Base-by-base conservation (phyloP, 2,797 vertebrate genomes). In the Decapterus maruadsi region DNA sequence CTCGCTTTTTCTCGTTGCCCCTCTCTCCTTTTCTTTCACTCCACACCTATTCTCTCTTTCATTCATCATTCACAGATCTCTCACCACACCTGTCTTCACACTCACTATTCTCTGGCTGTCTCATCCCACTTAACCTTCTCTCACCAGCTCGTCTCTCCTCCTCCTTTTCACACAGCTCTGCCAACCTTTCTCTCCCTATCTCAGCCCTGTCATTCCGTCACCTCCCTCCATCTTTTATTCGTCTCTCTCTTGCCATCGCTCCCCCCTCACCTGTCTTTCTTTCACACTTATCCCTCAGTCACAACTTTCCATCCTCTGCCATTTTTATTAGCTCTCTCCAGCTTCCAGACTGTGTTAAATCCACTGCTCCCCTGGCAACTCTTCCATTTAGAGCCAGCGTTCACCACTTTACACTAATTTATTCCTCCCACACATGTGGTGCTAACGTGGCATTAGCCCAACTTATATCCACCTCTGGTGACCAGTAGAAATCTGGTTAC, bases 41-140 rank as follows among this genome's bases (percentile, higher is more conserved):
- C 50, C 53, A 75, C 69, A n/a, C 51, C 36, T 19, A 0, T 61
- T 11, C 38, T 43, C 38, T 54, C 58, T 1, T 40, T 62, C 78
- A 68, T 82, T 72, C 78, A 34, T 62, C 79, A 69, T 75, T 78
- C 45, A 69, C 19, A 61, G 16, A 63, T 68, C 16, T 62, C 42
- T 20, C 4, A 16, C 45, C 36, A 2, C 16, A 54, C 26, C 72
- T 72, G n/a, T 36, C 40, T 70, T 38, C 54, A 61, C 42, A 8
- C 60, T 66, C 42, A 14, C 16, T 43, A 29, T 68, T 75, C 75
- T 31, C 14, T 58, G n/a, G 20, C 58, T 3, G 26, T 59, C 78
- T 74, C 70, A 6, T 46, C 57, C 60, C 54, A 26, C 74, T 73
- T 70, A 65, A 54, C 81, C 81, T 87, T 82, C 64, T 55, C 72